These are phyloP conservation scores for Meles meles DNA, from an alignment of 2,113 vertebrate genomes.

Conservation along the genomic window DNA sequence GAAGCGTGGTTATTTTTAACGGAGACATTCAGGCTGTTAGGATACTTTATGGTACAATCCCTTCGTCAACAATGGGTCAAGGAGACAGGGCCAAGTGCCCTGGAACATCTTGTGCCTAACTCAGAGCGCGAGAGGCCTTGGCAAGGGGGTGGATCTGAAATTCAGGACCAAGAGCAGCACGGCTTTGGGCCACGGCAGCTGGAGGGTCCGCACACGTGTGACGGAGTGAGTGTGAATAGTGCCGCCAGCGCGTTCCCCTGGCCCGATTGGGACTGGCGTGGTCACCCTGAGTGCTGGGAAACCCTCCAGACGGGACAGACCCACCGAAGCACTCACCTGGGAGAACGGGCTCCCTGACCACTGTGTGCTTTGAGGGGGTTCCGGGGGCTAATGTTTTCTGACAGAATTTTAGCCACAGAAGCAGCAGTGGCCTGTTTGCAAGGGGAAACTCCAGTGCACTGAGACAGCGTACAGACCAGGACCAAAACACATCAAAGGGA, in stretches of 20 bases:
- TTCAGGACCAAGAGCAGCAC: neutral
- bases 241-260: neutral
- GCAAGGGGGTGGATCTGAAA: neutral
- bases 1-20: neutral
- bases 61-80: neutral
- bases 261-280: neutral
- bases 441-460: neutral
- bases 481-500: neutral
- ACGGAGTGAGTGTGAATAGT: neutral
- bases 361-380: neutral
- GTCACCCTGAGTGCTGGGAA: fast-evolving
- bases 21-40: neutral
- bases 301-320: neutral
- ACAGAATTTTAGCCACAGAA: neutral
- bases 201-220: neutral
- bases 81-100: neutral
- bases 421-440: neutral
- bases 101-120: neutral
- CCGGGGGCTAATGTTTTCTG: neutral
- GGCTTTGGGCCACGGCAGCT: neutral
- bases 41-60: neutral
- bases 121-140: neutral
- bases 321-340: neutral
- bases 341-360: neutral
- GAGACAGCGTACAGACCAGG: neutral